These are phyloP conservation scores for Euzophera pinguis DNA, from an alignment of 2,888 invertebrate genomes.

Conservation along the genomic window DNA sequence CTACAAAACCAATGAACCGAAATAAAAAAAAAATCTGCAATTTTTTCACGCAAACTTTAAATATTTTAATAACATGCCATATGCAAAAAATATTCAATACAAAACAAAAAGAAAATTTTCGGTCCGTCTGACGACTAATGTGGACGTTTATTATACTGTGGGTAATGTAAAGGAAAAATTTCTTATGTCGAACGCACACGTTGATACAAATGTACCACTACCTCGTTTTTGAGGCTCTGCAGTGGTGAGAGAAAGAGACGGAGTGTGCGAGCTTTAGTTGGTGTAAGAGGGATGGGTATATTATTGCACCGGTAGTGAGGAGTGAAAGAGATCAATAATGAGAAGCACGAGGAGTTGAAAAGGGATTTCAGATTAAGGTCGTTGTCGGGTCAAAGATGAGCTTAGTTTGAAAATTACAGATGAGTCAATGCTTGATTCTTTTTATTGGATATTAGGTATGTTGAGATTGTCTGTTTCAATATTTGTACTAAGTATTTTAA, in stretches of 20 bases:
- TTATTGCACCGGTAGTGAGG: slow-evolving; percentile 80
- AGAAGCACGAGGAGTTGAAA: slow-evolving; percentile 79
- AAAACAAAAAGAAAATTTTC: slow-evolving; percentile 28
- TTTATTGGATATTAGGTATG: no score
- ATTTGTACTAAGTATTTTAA: no score
- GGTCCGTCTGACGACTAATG: slow-evolving; percentile 28
- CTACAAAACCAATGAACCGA: slow-evolving; percentile 2
- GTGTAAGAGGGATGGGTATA: slow-evolving; percentile 46
- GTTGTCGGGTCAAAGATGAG: slow-evolving; percentile 74
- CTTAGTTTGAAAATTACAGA: slow-evolving; percentile 53
- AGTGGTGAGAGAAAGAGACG: slow-evolving; percentile 64
- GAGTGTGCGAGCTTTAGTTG: slow-evolving; percentile 30
- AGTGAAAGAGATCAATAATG: slow-evolving; percentile 81
- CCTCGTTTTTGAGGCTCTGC: slow-evolving; percentile 79
- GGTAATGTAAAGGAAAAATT: slow-evolving; percentile 57
- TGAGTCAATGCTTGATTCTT: no score
- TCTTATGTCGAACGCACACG: slow-evolving; percentile 65
- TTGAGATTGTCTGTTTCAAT: no score
- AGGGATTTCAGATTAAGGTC: slow-evolving; percentile 81
- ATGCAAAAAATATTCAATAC: slow-evolving; percentile 22
- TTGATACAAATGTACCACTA: slow-evolving; percentile 64
- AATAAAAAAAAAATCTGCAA: slow-evolving; percentile 16
- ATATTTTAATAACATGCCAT: slow-evolving; percentile 26
- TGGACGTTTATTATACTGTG: slow-evolving; percentile 45
- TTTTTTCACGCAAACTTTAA: slow-evolving; percentile 24